Evolutionary conservation across 2,797 vertebrate genomes (phyloP).

Genomic region (Anolis apletophallus): DNA sequence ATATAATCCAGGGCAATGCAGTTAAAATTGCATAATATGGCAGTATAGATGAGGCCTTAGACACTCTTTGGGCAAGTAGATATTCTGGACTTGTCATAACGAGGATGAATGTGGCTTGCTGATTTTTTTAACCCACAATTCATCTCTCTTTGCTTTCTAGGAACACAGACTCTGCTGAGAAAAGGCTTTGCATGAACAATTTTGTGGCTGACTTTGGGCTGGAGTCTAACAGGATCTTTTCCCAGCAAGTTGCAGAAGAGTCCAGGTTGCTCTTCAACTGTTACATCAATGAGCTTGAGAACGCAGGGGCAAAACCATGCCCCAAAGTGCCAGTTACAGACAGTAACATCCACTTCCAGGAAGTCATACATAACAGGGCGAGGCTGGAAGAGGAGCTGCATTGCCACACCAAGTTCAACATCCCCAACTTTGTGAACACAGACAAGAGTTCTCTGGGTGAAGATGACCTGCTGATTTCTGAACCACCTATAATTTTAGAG

Average conservation of each 20-base stretch:
- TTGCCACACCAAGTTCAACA: conserved; percentile 85
- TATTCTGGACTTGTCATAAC: conserved; percentile 7
- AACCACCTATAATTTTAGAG: conserved; percentile 81
- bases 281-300: conserved; percentile 86
- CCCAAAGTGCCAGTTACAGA: conserved; percentile 63
- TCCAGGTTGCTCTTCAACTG: conserved; percentile 88
- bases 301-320: conserved; percentile 61
- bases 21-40: too few relatives aligned
- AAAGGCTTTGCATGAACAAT: conserved; percentile 81
- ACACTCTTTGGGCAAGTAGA: background rate
- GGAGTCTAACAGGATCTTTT: conserved; percentile 81
- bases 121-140: background rate
- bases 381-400: conserved; percentile 76
- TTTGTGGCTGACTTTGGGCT: conserved; percentile 81
- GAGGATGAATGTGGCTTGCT: background rate
- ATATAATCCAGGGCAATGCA: too few relatives aligned
- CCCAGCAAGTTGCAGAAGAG: conserved; percentile 78
- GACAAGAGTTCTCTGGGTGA: conserved; percentile 86
- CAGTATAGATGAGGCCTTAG: too few relatives aligned
- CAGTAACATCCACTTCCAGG: conserved; percentile 65
- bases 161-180: conserved; percentile 83
- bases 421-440: conserved; percentile 90
- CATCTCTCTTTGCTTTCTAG: conserved; percentile 69
- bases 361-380: conserved; percentile 66
- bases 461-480: conserved; percentile 86